Base-by-base conservation (phyloP, 2,888 invertebrate species). In the Andrena minutula region DNA sequence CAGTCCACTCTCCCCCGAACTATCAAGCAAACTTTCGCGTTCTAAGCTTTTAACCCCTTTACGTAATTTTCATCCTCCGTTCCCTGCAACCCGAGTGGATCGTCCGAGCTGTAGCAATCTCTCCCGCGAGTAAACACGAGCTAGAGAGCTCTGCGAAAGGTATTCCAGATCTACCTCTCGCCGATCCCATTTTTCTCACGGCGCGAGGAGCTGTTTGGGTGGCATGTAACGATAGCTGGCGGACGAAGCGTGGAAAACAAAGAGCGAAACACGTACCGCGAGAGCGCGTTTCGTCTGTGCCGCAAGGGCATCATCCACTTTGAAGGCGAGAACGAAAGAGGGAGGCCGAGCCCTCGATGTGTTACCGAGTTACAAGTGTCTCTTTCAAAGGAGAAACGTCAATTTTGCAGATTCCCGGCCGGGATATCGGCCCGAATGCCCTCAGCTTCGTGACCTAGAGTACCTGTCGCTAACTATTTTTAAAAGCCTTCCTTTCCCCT, bases 391-490 rank as follows among this genome's bases (percentile, higher is more conserved):
- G 20, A 64, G 75, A 84, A 85, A 75, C 74, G 87, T 81, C 66
- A 76, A 86, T 83, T 87, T 76, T 83, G 85, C 81, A 85, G 83
- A 85, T 82, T 86, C 75, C 64, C 12, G 35, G 74, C 69, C 47
- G 41, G 79, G 80, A 74, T 76, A 85, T 75, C 66, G 64, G 66
- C 66, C 73, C 70, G 53, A 77, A 81, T 81, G 80, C 73, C 79
- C 84, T 80, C 85, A 75, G 61, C 84, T 87, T 81, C 82, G 87
- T 87, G 86, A 84, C 84, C 86, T 73, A 78, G 58, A 79, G 82
- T 83, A 72, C 70, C 41, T 41, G 41, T 5, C 41, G 41, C 4
- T 76, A 69, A 80, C 68, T 87, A 84, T 87, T 87, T 87, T 87
- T 87, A 87, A 78, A 41, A 73, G 63, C n/a, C 74, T 73, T 75